These are phyloP conservation scores for Sebastes miniatus DNA, from an alignment of 2,797 vertebrate genomes.

Conservation along the genomic window DNA sequence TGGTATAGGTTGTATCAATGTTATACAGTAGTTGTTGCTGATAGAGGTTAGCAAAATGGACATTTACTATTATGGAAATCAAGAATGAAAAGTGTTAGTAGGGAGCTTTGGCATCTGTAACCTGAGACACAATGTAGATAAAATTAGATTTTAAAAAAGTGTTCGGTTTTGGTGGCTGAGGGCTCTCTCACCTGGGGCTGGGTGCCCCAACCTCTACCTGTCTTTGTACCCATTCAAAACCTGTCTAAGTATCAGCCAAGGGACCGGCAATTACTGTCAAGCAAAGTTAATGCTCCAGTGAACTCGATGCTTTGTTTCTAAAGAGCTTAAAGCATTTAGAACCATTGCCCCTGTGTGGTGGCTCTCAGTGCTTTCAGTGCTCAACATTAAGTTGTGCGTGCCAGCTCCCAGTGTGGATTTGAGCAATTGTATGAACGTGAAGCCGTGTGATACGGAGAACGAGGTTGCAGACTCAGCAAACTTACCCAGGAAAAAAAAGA, in stretches of 20 bases:
- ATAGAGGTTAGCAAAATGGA: not conserved
- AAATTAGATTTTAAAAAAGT: not conserved
- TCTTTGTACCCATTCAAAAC: slow-evolving; percentile 59
- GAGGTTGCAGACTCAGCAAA: slow-evolving; percentile 47
- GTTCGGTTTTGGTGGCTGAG: not conserved
- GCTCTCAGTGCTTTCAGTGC: slow-evolving; percentile 10
- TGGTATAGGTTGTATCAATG: not conserved
- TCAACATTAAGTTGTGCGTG: slow-evolving; percentile 38
- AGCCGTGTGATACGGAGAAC: slow-evolving; percentile 12
- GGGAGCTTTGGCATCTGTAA: not conserved
- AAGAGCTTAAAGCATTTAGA: slow-evolving; percentile 36
- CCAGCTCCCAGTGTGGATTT: slow-evolving; percentile 35
- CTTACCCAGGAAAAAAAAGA: not conserved
- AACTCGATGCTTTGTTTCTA: slow-evolving; percentile 33
- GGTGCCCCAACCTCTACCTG: slow-evolving; percentile 35
- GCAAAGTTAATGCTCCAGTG: slow-evolving; percentile 38
- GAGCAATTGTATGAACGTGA: slow-evolving; percentile 29
- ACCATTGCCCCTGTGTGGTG: slow-evolving; percentile 2
- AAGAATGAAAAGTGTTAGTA: not conserved
- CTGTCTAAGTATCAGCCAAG: slow-evolving; percentile 53
- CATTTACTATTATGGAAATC: not conserved
- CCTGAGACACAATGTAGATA: not conserved
- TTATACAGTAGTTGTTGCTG: not conserved
- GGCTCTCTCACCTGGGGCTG: slow-evolving; percentile 51
- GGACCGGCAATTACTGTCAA: slow-evolving; percentile 62